These are phyloP conservation scores for Aegithalos caudatus DNA, from an alignment of 2,113 vertebrate species.

Conservation along the genomic window DNA sequence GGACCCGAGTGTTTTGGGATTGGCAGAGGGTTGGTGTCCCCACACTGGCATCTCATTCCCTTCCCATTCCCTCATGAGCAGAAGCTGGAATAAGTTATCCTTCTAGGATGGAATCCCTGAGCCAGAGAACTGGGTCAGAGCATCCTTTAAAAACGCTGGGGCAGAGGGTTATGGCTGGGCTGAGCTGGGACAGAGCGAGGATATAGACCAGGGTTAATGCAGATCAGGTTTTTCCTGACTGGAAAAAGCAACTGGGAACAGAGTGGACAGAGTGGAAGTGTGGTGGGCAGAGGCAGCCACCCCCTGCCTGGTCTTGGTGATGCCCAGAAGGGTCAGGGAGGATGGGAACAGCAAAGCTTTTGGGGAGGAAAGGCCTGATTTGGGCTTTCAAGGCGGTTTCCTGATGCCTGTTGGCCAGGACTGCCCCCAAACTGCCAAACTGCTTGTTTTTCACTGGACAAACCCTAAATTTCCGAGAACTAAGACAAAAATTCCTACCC, in stretches of 20 bases:
- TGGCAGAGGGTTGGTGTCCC: not conserved
- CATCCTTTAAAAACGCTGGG: not conserved
- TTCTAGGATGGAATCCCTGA: not conserved
- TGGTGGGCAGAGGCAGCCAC: not conserved
- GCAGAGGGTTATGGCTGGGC: not conserved
- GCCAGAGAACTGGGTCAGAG: not conserved
- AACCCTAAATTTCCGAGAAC: not conserved
- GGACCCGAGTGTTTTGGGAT: not conserved
- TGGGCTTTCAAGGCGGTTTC: not conserved
- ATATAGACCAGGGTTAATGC: not conserved
- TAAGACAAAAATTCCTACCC: not conserved
- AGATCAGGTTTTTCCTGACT: not conserved
- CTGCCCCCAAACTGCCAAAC: not conserved
- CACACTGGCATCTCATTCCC: not conserved
- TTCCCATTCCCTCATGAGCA: not conserved
- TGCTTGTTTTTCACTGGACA: not conserved
- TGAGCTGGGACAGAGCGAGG: not conserved
- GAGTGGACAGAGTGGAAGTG: not conserved
- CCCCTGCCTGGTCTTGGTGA: rapidly evolving
- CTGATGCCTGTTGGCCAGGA: rapidly evolving
- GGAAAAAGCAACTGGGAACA: not conserved
- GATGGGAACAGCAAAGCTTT: not conserved
- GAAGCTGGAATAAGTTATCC: not conserved
- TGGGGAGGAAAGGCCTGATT: not conserved
- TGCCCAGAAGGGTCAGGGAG: not conserved